Conservation (phyloP, 2,888 invertebrate genomes). For the Exocentrus adspersus region DNA sequence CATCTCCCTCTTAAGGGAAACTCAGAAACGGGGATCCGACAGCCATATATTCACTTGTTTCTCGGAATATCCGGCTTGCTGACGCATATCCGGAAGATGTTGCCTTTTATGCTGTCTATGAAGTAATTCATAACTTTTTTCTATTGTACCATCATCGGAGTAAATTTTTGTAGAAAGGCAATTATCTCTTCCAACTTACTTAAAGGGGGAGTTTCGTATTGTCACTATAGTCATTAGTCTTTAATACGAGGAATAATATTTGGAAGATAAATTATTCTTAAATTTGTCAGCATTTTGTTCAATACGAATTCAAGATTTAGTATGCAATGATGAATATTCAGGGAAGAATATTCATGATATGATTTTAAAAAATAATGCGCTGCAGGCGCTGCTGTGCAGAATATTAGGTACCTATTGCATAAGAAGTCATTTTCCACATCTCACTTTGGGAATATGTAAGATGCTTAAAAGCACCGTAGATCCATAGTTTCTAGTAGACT, state of each 20-base stretch:
- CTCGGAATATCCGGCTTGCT: constrained; percentile 49
- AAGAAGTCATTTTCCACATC: too few species aligned
- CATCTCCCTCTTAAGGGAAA: constrained; percentile 41
- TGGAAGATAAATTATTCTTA: background rate
- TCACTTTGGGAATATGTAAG: too few species aligned
- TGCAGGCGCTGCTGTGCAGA: too few species aligned
- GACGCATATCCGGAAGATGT: constrained; percentile 51
- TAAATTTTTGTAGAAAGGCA: constrained; percentile 39
- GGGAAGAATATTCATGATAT: too few species aligned
- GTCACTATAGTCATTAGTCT: too few species aligned
- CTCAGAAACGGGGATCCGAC: constrained; percentile 22
- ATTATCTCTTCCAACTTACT: constrained; percentile 26
- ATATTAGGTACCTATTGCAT: too few species aligned
- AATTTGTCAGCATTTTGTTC: too few species aligned
- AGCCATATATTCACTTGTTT: constrained; percentile 42
- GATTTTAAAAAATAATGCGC: too few species aligned
- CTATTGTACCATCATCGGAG: constrained; percentile 42
- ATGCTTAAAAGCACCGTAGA: too few species aligned
- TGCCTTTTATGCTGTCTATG: constrained; percentile 35
- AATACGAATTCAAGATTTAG: too few species aligned
- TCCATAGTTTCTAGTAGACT: too few species aligned
- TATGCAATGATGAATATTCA: too few species aligned
- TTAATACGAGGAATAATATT: background rate
- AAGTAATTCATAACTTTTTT: constrained; percentile 45
- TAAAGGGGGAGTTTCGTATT: background rate